phyloP scores from a whole-genome alignment of 2,113 vertebrate genomes.

The Rhinoptilus africanus region DNA sequence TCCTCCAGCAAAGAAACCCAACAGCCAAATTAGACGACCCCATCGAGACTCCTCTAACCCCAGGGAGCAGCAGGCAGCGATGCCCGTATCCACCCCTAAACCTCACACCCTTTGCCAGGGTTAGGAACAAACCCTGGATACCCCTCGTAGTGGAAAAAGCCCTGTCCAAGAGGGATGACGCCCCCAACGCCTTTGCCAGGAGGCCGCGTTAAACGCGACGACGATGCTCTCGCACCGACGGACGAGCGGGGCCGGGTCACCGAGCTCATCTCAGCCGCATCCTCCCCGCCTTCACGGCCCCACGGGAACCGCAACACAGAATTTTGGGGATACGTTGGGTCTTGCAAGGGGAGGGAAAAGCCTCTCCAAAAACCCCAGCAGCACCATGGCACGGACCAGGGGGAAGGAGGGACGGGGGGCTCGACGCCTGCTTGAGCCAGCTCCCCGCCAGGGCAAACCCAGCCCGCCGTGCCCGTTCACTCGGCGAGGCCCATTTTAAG shows the following conservation, averaged over 20 bases:
- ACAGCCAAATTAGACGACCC: fast-evolving
- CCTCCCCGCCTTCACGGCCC: no score
- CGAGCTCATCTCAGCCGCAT: neutral
- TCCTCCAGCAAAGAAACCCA: neutral
- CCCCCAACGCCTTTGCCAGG: neutral
- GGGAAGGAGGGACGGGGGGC: neutral
- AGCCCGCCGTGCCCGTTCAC: neutral
- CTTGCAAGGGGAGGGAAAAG: neutral
- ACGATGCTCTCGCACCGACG: no score
- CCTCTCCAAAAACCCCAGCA: neutral
- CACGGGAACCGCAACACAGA: fast-evolving
- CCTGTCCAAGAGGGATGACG: neutral
- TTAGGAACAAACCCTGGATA: neutral
- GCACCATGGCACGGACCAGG: neutral
- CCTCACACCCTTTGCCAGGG: neutral
- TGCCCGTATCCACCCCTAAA: neutral
- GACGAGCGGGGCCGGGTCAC: neutral
- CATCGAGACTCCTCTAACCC: neutral
- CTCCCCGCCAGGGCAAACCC: neutral
- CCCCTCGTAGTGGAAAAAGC: neutral
- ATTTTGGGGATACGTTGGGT: neutral
- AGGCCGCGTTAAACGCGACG: fast-evolving
- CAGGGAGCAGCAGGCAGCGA: neutral
- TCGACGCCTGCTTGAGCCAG: neutral
- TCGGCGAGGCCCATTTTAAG: neutral